Evolutionary conservation across 1,140 invertebrate genomes (phyloP).

Genomic region (Cydia amplana): DNA sequence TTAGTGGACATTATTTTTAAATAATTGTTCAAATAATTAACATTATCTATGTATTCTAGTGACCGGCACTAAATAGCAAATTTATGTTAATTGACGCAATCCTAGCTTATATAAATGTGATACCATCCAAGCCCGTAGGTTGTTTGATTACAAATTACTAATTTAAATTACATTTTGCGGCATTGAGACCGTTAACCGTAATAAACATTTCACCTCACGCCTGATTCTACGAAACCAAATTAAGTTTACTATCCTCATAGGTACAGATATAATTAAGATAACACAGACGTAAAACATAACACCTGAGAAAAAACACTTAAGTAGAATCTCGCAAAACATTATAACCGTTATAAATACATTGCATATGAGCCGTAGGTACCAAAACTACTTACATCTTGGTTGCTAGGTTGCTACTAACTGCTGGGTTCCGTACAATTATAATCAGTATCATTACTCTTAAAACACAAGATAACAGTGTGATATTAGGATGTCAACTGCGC

Average conservation of each 20-base stretch:
- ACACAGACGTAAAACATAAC: conserved; percentile 15
- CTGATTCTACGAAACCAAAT: conserved; percentile 17
- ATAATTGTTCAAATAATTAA: too few relatives aligned
- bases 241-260: conserved; percentile 12
- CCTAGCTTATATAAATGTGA: too few relatives aligned
- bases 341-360: conserved; percentile 28
- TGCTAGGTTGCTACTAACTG: neutral
- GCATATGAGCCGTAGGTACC: neutral
- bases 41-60: too few relatives aligned
- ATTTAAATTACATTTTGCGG: neutral
- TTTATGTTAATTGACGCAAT: too few relatives aligned
- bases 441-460: too few relatives aligned
- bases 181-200: conserved; percentile 7
- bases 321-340: conserved; percentile 3
- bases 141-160: conserved; percentile 6
- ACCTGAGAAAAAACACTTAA: conserved; percentile 17
- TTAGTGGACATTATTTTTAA: too few relatives aligned
- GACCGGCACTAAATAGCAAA: too few relatives aligned
- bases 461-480: too few relatives aligned
- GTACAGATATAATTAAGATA: conserved; percentile 32
- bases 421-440: neutral
- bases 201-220: conserved; percentile 14
- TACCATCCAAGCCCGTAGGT: too few relatives aligned
- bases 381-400: conserved; percentile 18
- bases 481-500: too few relatives aligned